Base-by-base conservation (phyloP, 92 coral and sea anemone species). In the Palythoa heliodiscus region DNA sequence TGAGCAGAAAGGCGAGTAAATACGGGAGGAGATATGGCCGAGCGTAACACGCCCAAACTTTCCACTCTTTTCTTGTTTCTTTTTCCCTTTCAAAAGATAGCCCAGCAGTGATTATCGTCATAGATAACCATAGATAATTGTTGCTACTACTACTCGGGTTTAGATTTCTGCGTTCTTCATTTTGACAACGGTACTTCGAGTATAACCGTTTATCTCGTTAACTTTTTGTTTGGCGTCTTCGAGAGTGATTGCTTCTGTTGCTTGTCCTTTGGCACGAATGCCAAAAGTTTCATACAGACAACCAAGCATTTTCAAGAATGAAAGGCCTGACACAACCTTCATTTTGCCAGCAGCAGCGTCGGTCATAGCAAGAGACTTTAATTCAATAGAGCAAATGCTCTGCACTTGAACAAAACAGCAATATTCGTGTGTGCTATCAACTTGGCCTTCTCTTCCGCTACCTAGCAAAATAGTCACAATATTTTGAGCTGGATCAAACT, bases 231-330 rank as follows among this genome's bases (percentile, higher is more conserved):
- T 88, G 57, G 81, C 87, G 40, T 66, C 74, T 76, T 84, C 68
- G 43, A 88, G 78, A 68, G 82, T 82, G 43, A 82, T 48, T 54
- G 76, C 40, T 70, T 84, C 67, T 24, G 71, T 76, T 37, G 91
- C 50, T 85, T 22, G 58, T 14, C 88, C 82, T 88, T 88, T 88
- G 64, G 77, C 22, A 73, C 83, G 47, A 17, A 75, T 88, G 63
- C 72, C 90, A 61, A 88, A 88, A 50, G 67, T 75, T 25, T 82
- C 83, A 64, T 57, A 73, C 53, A 88, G 64, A 50, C 90, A 37
- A 20, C 90, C 90, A 88, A 82, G 76, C 76, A 66, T 88, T 88
- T 88, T 63, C 23, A 88, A 83, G 22, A 88, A 82, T 83, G 22
- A 88, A 48, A 88, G 83, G 19, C 87, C 77, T 1, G 90, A 71